Evolutionary conservation across 2,888 invertebrate genomes (phyloP).

Genomic region (Tenthredo notha): DNA sequence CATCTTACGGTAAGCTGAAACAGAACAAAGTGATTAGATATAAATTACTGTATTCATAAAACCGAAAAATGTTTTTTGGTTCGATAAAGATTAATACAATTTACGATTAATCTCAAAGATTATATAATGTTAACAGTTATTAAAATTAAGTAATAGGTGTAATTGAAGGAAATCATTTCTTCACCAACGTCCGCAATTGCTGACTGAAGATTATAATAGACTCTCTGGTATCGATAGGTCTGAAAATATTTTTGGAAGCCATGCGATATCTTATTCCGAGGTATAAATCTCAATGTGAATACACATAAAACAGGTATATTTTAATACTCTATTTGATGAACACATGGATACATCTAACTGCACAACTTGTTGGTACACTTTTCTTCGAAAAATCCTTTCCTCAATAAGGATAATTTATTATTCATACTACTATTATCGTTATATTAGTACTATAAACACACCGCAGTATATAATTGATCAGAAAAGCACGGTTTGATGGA

Average conservation of each 20-base stretch:
- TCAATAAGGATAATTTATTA: not conserved
- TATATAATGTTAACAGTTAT: not conserved
- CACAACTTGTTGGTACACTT: not conserved
- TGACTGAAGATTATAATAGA: not conserved
- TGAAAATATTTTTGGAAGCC: not conserved
- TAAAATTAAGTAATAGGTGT: not conserved
- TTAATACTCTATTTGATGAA: not conserved
- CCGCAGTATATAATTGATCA: not conserved
- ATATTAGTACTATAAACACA: not conserved
- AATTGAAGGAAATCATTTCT: not conserved
- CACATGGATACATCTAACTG: not conserved
- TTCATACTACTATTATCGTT: not conserved
- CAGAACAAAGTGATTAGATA: slow-evolving; percentile 65
- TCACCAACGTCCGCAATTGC: not conserved
- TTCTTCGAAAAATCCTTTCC: not conserved
- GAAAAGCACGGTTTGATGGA: not conserved
- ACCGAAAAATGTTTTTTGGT: not conserved
- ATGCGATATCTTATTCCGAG: not conserved
- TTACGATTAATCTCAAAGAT: not conserved
- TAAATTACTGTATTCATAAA: slow-evolving; percentile 29
- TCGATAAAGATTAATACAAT: not conserved
- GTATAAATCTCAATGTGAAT: not conserved
- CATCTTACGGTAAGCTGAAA: slow-evolving; percentile 77
- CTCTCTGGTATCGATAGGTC: not conserved
- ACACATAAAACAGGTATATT: not conserved